Evolutionary conservation across 2,113 vertebrate genomes (phyloP).

Genomic region (Brienomyrus brachyistius): DNA sequence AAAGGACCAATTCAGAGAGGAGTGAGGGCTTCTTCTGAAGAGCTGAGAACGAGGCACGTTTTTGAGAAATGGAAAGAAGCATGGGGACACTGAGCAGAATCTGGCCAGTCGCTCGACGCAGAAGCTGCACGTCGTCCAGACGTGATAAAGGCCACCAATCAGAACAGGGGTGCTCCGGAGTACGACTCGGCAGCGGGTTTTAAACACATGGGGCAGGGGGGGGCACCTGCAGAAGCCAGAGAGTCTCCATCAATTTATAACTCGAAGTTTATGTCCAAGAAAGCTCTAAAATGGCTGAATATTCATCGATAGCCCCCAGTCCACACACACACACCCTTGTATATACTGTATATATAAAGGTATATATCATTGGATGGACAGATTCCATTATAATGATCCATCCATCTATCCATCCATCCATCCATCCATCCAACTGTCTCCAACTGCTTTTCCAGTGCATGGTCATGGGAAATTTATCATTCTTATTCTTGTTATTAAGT

Average conservation of each 20-base stretch:
- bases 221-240: constrained; percentile 39
- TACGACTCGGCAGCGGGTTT: constrained; percentile 36
- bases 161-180: constrained; percentile 22
- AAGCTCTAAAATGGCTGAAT: not conserved
- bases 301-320: not conserved
- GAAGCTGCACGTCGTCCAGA: constrained; percentile 29
- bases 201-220: constrained; percentile 33
- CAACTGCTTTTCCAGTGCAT: not conserved
- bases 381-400: not conserved
- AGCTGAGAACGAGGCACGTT: constrained; percentile 31
- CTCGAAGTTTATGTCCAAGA: not conserved
- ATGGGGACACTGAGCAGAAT: constrained; percentile 52
- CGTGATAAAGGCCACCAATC: constrained; percentile 39
- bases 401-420: not conserved
- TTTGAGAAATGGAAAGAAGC: constrained; percentile 65
- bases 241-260: constrained; percentile 44
- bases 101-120: constrained; percentile 37
- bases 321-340: not conserved
- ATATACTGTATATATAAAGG: no score
- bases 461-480: not conserved
- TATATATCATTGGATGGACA: not conserved
- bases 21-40: constrained; percentile 25
- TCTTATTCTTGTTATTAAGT: not conserved
- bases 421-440: not conserved
- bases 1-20: constrained; percentile 54